phyloP scores from a whole-genome alignment of 2,797 vertebrate genomes.

The Sebastes itinus region DNA sequence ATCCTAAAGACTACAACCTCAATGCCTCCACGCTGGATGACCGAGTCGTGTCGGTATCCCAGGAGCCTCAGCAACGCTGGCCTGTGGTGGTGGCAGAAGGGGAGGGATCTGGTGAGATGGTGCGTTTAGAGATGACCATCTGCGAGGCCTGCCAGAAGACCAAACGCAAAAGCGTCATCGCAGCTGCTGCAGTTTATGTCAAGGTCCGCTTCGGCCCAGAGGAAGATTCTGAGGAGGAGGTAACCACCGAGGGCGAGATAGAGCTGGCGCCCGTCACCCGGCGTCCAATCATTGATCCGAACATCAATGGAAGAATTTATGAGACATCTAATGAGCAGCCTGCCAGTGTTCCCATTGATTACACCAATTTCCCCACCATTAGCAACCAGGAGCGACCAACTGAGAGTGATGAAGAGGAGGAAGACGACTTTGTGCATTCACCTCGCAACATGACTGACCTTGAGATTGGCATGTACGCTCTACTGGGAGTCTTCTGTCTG shows the following conservation, averaged over 20 bases:
- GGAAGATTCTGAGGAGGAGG: conserved; percentile 86
- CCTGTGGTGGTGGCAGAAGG: conserved; percentile 91
- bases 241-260: conserved; percentile 78
- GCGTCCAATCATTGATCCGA: conserved; percentile 72
- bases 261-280: conserved; percentile 81
- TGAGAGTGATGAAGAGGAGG: conserved; percentile 73
- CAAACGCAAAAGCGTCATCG: conserved; percentile 94
- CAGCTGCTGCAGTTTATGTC: conserved; percentile 85
- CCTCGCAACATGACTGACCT: conserved; percentile 94
- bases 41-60: conserved; percentile 88
- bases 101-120: conserved; percentile 88
- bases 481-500: conserved; percentile 96
- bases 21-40: conserved; percentile 91
- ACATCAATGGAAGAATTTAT: conserved; percentile 70
- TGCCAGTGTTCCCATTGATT: conserved; percentile 85
- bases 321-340: conserved; percentile 84
- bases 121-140: conserved; percentile 92
- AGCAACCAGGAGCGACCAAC: conserved; percentile 79
- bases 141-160: conserved; percentile 97
- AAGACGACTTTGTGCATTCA: conserved; percentile 88
- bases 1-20: conserved; percentile 96
- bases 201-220: conserved; percentile 91
- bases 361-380: conserved; percentile 88
- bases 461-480: conserved; percentile 98
- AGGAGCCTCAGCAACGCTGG: conserved; percentile 88